Conservation (phyloP, 2,113 vertebrate species). For the Mixornis gularis region DNA sequence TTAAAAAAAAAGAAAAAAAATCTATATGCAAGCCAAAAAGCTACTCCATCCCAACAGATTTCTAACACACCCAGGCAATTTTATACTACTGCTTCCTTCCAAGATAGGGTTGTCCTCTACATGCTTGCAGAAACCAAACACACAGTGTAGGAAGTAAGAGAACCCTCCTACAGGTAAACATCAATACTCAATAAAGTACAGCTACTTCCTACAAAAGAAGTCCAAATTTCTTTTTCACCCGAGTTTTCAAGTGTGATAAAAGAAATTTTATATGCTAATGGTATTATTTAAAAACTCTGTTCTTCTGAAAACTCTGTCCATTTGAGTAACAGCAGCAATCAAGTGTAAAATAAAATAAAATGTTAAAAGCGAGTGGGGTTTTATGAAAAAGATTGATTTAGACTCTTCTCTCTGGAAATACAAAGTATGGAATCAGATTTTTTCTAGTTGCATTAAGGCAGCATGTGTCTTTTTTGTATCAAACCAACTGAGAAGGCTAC, state of each 20-base stretch:
- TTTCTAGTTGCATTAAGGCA: not conserved
- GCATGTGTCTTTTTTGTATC: not conserved
- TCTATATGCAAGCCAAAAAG: not conserved
- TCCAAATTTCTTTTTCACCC: not conserved
- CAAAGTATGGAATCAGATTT: not conserved
- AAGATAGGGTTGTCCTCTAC: not conserved
- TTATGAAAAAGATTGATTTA: not conserved
- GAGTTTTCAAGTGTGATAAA: not conserved
- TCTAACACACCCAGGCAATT: not conserved
- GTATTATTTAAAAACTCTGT: not conserved
- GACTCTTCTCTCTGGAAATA: not conserved
- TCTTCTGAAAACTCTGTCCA: not conserved
- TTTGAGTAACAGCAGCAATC: not conserved
- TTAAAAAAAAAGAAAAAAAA: not conserved
- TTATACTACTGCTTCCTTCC: not conserved
- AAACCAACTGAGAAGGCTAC: not conserved
- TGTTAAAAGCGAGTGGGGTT: accelerated
- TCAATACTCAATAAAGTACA: not conserved
- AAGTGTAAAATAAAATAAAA: not conserved
- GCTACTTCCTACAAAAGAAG: not conserved
- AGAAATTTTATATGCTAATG: not conserved
- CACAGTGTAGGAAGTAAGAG: not conserved
- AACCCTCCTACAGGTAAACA: not conserved
- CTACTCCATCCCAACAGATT: not conserved
- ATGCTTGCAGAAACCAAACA: not conserved